A percentile compares a stretch with the other conserved stretches of the same genome.
Evolutionary conservation across 2,888 invertebrate species (phyloP).

Genomic region (Nycteola revayana): DNA sequence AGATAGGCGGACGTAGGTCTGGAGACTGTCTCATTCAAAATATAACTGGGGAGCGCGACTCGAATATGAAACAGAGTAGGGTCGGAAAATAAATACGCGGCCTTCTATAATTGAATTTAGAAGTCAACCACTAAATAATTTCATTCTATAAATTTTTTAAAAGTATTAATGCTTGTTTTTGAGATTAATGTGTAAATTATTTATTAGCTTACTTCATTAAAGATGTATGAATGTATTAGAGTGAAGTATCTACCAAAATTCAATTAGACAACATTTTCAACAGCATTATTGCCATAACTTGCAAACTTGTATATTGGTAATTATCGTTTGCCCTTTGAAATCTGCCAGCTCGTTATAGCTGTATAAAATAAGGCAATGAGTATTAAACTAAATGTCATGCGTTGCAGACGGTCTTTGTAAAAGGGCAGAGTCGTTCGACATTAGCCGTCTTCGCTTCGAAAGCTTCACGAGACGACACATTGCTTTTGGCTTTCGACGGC

Average conservation of each 20-base stretch:
- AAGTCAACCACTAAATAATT: too few relatives aligned
- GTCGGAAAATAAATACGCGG: conserved; percentile 47
- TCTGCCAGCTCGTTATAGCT: conserved; percentile 28
- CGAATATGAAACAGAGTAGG: conserved; percentile 66
- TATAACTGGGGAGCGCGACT: conserved; percentile 56
- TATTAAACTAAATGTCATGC: conserved; percentile 54
- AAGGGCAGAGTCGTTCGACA: conserved; percentile 46
- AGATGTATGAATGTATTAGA: too few relatives aligned
- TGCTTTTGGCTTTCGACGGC: conserved; percentile 25
- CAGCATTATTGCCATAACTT: too few relatives aligned
- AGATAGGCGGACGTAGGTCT: conserved; percentile 56
- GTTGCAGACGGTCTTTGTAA: conserved; percentile 42
- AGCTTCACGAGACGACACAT: conserved; percentile 15
- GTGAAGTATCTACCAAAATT: too few relatives aligned
- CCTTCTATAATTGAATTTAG: not conserved
- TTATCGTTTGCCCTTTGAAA: conserved; percentile 43
- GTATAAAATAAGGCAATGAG: conserved; percentile 41
- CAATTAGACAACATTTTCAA: too few relatives aligned
- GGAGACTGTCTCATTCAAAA: conserved; percentile 68
- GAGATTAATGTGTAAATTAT: too few relatives aligned
- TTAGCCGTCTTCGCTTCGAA: conserved; percentile 31
- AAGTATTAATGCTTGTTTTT: too few relatives aligned
- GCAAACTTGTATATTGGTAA: conserved; percentile 20
- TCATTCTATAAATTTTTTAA: too few relatives aligned
- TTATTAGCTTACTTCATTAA: too few relatives aligned